Evolutionary conservation across 2,113 vertebrate species (phyloP), one percentile per base, ranked within the genome.

Genomic region (Delphinus delphis): DNA sequence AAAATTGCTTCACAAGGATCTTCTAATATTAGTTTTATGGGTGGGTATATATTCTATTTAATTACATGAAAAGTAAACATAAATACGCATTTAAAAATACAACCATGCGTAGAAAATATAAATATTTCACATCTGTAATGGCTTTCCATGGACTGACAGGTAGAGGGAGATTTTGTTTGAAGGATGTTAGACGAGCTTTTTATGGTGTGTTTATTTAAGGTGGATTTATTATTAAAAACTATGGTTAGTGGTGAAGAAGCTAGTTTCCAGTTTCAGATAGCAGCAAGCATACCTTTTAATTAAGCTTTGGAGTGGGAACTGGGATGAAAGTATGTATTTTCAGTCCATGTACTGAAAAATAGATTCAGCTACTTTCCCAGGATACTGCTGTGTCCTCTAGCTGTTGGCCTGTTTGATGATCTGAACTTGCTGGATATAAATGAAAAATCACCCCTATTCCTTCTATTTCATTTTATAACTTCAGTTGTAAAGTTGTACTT

Each of bases 11-110:
- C 67, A 79, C 11, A 53, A 89, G 55, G 47, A 63, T 93, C 33
- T 86, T 36, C 58, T 68, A 84, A 8, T 82, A 25, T 82, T 93
- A 92, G 28, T 60, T 97, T 90, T 97, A 50, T 95, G 17, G 6
- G 21, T 81, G 8, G 6, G 25, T 70, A 88, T 65, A 65, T 41
- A 13, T 38, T 74, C 17, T 50, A 17, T 65, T 87, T 79, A 86
- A 90, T 85, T 91, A 76, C 36, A 38, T 84, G 25, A 67, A 58
- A 50, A 73, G 13, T 63, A 80, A 93, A 50, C 53, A 58, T 31
- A 80, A 94, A 23, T 67, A 50, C 33, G 9, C 23, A 68, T 50
- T 90, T 62, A 83, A 41, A 53, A 95, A 93, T 1, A n/a, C 84
- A 33, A 58, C 80, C 26, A 36, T 81, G 26, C 53, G 6, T 62